Conservation (phyloP, 2,888 invertebrate genomes). For the Cheiracanthium punctorium region DNA sequence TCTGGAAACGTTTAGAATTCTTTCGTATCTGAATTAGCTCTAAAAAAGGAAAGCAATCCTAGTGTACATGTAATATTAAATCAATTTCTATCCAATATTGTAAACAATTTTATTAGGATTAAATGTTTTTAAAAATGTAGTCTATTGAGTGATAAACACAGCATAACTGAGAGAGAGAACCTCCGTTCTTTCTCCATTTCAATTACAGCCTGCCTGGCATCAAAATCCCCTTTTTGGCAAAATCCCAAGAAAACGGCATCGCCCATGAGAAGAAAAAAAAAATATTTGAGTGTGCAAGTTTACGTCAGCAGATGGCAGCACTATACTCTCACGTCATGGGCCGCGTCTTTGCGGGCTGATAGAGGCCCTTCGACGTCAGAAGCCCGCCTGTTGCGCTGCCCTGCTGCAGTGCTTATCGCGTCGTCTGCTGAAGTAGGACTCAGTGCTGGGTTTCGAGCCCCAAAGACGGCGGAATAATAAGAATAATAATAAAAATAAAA, state of each 20-base stretch:
- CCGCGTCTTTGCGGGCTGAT: constrained; percentile 24
- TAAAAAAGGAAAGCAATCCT: no score
- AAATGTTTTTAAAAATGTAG: not conserved
- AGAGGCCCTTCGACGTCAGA: constrained; percentile 45
- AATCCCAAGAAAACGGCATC: constrained; percentile 19
- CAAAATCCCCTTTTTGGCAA: constrained; percentile 18
- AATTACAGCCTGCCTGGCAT: not conserved
- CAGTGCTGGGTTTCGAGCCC: constrained; percentile 13
- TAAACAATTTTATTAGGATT: not conserved
- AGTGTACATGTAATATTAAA: not conserved
- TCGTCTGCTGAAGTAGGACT: constrained; percentile 17
- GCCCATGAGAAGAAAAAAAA: constrained; percentile 1
- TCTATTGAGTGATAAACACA: not conserved
- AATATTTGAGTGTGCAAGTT: not conserved
- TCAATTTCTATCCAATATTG: not conserved
- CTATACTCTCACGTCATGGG: constrained; percentile 19
- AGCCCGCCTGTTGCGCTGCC: constrained; percentile 61
- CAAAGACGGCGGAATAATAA: constrained; percentile 14
- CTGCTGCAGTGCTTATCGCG: constrained; percentile 53
- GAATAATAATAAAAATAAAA: constrained; percentile 3
- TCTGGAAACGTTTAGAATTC: no score
- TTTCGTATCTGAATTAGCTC: no score
- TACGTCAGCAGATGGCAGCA: constrained; percentile 49
- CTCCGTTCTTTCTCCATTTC: constrained; percentile 14
- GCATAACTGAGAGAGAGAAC: not conserved